Evolutionary conservation across 2,888 invertebrate species (phyloP).

Genomic region (Mechanitis messenoides): DNA sequence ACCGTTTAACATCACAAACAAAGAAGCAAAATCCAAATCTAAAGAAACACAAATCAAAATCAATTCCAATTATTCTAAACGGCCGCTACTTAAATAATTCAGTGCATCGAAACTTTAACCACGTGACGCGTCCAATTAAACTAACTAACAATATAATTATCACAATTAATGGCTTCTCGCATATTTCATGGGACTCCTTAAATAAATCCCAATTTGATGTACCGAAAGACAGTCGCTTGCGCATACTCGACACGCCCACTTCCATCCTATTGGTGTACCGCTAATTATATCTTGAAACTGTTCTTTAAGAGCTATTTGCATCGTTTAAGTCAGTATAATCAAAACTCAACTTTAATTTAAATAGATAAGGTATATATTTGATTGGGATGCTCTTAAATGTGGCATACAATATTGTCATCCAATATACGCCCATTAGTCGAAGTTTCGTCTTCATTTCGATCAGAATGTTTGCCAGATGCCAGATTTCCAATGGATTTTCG

Average conservation of each 20-base stretch:
- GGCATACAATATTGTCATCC: slow-evolving; percentile 63
- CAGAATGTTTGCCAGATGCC: slow-evolving; percentile 46
- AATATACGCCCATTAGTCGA: slow-evolving; percentile 72
- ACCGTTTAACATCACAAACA: slow-evolving; percentile 9
- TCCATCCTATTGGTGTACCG: slow-evolving; percentile 58
- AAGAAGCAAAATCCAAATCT: slow-evolving; percentile 16
- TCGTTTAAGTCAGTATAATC: slow-evolving; percentile 50
- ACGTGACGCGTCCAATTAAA: slow-evolving; percentile 67
- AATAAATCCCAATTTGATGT: slow-evolving; percentile 67
- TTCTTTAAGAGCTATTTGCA: slow-evolving; percentile 67
- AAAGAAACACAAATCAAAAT: slow-evolving; percentile 28
- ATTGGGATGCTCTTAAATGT: slow-evolving; percentile 36
- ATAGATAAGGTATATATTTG: slow-evolving; percentile 26
- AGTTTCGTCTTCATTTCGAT: slow-evolving; percentile 68
- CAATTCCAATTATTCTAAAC: slow-evolving; percentile 27
- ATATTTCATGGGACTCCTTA: slow-evolving; percentile 60
- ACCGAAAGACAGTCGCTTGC: slow-evolving; percentile 47
- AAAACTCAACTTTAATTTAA: slow-evolving; percentile 33
- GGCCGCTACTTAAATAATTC: slow-evolving; percentile 30
- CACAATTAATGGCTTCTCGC: slow-evolving; percentile 67
- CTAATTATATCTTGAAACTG: slow-evolving; percentile 65
- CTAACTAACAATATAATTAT: slow-evolving; percentile 73
- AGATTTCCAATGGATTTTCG: slow-evolving; percentile 35
- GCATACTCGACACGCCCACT: slow-evolving; percentile 58
- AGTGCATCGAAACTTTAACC: slow-evolving; percentile 39